Conservation (phyloP, 2,113 vertebrate species). For the Xiphophorus maculatus region DNA sequence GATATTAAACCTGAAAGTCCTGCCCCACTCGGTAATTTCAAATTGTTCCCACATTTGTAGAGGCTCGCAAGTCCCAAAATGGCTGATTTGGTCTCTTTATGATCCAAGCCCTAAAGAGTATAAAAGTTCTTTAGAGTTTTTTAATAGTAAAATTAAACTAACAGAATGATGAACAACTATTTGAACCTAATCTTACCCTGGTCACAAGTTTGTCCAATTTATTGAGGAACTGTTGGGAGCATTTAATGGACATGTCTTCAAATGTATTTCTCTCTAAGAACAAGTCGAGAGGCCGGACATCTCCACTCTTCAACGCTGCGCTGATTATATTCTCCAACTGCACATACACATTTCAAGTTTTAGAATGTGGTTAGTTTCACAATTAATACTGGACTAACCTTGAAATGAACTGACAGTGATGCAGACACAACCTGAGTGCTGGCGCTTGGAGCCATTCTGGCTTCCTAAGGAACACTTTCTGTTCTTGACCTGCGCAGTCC, state of each 20-base stretch:
- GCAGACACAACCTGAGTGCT: slow-evolving; percentile 55
- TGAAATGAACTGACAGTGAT: background rate
- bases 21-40: slow-evolving; percentile 80
- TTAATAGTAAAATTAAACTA: background rate
- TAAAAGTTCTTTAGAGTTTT: background rate
- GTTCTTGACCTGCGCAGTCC: background rate
- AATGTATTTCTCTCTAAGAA: slow-evolving; percentile 79
- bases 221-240: slow-evolving; percentile 86
- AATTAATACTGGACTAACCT: background rate
- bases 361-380: background rate
- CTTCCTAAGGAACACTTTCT: background rate
- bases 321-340: slow-evolving; percentile 89
- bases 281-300: slow-evolving; percentile 78
- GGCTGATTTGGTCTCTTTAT: slow-evolving; percentile 76
- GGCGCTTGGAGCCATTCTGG: slow-evolving; percentile 56
- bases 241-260: slow-evolving; percentile 79
- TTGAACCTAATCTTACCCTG: slow-evolving; percentile 76
- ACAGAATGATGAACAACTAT: background rate
- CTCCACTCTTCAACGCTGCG: slow-evolving; percentile 81
- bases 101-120: slow-evolving; percentile 82
- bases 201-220: slow-evolving; percentile 89
- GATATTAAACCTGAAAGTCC: slow-evolving; percentile 83
- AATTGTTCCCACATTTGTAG: slow-evolving; percentile 81
- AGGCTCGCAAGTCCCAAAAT: slow-evolving; percentile 80
- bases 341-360: slow-evolving; percentile 20